These are phyloP conservation scores for Pipistrellus pygmaeus DNA, from an alignment of 2,797 vertebrate genomes.

Conservation along the genomic window DNA sequence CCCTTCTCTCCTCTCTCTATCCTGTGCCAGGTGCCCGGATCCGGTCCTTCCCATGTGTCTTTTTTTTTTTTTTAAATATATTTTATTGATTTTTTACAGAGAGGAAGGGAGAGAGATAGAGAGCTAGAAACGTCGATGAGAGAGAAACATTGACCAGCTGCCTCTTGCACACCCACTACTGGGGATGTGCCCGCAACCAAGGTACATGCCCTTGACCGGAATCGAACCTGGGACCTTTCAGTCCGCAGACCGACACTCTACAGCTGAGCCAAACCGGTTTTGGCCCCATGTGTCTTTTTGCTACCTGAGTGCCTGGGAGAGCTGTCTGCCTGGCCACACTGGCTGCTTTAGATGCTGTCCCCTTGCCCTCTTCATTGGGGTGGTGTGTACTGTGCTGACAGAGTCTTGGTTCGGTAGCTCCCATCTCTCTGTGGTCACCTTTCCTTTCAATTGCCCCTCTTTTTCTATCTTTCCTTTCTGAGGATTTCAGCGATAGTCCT, in stretches of 20 bases:
- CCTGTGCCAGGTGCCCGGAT: background rate
- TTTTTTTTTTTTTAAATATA: too few relatives aligned
- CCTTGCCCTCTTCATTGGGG: background rate
- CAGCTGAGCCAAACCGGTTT: too few relatives aligned
- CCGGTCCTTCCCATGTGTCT: background rate
- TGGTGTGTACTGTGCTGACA: background rate
- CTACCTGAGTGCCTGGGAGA: background rate
- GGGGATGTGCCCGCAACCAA: too few relatives aligned
- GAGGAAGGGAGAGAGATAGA: too few relatives aligned
- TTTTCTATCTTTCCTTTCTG: background rate
- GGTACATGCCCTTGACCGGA: too few relatives aligned
- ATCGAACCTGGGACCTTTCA: too few relatives aligned
- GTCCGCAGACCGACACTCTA: too few relatives aligned
- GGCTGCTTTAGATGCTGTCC: background rate
- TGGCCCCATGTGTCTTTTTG: background rate
- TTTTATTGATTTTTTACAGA: too few relatives aligned
- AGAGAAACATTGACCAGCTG: too few relatives aligned
- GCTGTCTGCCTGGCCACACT: fast-evolving
- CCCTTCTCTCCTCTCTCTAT: background rate
- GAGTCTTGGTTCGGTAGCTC: background rate
- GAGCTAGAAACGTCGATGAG: too few relatives aligned
- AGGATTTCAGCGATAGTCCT: background rate
- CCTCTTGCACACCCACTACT: too few relatives aligned
- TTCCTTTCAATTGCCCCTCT: background rate
- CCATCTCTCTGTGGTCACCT: background rate